Conservation (phyloP, 2,797 vertebrate genomes). For the Triplophysa yarkandensis region DNA sequence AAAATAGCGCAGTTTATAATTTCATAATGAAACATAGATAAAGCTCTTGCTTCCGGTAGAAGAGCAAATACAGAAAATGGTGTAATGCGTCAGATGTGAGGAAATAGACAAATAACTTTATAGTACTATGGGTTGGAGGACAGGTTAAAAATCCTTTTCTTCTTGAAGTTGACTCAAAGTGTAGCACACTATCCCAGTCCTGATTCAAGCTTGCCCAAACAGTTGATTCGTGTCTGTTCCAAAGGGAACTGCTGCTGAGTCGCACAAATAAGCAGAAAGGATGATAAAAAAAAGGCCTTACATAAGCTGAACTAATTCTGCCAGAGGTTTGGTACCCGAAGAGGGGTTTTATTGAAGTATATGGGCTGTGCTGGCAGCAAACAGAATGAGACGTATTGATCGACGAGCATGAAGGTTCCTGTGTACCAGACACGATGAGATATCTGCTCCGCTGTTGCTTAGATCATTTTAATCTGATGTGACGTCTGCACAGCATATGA, state of each 20-base stretch:
- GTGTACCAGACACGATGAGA: slow-evolving; percentile 15
- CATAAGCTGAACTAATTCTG: slow-evolving; percentile 44
- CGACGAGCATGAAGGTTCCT: slow-evolving; percentile 1
- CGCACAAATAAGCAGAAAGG: slow-evolving; percentile 10
- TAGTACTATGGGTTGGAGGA: too few species aligned
- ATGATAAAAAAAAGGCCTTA: slow-evolving; percentile 12
- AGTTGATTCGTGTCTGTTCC: background rate
- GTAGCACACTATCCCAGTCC: background rate
- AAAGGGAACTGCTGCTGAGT: slow-evolving; percentile 6
- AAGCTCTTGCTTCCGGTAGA: too few species aligned
- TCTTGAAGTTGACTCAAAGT: background rate
- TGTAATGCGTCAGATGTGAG: too few species aligned
- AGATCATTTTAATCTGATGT: slow-evolving; percentile 32
- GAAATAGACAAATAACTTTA: too few species aligned
- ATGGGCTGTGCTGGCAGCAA: slow-evolving; percentile 19
- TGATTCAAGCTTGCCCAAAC: background rate
- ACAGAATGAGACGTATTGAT: slow-evolving; percentile 36
- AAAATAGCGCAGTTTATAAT: too few species aligned
- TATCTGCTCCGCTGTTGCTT: slow-evolving; percentile 11
- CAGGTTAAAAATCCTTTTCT: too few species aligned
- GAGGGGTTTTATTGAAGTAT: slow-evolving; percentile 35
- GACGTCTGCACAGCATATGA: slow-evolving; percentile 18
- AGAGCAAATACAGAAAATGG: too few species aligned
- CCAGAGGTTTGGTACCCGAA: slow-evolving; percentile 35
- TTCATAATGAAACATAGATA: too few species aligned